Conservation (phyloP, 2,888 invertebrate genomes). For the Tipula vernalis region DNA sequence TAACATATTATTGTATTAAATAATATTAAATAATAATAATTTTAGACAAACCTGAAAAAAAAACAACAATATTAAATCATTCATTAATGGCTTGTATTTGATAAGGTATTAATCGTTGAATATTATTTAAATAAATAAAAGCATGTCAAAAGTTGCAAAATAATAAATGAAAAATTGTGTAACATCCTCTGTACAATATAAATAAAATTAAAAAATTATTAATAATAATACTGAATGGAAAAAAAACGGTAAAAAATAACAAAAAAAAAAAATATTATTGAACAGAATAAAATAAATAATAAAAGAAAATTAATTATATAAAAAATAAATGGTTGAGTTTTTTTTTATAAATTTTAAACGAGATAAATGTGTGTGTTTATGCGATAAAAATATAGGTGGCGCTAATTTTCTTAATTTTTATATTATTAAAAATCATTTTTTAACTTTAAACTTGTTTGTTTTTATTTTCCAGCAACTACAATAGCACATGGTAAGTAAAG, state of each 20-base stretch:
- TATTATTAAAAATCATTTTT: not conserved
- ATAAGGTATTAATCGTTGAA: slow-evolving; percentile 4
- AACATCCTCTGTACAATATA: not conserved
- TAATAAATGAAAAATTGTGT: not conserved
- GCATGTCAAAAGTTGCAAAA: not conserved
- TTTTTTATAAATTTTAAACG: not conserved
- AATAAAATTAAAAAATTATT: not conserved
- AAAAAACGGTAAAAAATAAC: not conserved
- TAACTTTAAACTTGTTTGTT: not conserved
- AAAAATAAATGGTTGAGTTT: not conserved
- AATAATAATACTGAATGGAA: not conserved
- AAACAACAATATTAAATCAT: not conserved
- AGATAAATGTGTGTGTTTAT: not conserved
- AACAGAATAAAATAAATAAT: not conserved
- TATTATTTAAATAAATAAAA: not conserved
- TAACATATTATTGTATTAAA: not conserved
- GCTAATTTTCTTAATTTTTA: not conserved
- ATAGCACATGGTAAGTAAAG: no score
- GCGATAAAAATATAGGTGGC: not conserved
- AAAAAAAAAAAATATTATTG: not conserved
- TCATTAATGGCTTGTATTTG: not conserved
- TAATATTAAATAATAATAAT: not conserved
- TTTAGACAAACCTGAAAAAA: not conserved
- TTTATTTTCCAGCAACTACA: no score
- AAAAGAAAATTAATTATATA: not conserved